These are phyloP conservation scores for Caranx ignobilis DNA, from an alignment of 2,113 vertebrate species.

Conservation along the genomic window DNA sequence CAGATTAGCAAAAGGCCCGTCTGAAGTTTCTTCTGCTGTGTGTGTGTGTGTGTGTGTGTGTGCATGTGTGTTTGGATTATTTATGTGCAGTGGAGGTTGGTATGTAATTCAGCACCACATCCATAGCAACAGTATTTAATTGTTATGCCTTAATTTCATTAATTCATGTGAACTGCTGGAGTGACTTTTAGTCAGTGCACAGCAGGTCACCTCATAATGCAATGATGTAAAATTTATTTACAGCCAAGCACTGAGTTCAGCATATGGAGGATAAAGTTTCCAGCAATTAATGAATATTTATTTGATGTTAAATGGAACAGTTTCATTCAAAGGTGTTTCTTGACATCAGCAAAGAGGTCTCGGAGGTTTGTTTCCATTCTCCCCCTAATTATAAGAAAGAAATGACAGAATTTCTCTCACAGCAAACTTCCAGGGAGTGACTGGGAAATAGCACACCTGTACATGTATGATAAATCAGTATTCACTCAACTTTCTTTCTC, in stretches of 20 bases:
- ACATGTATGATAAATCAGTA: too few relatives aligned
- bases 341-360: too few relatives aligned
- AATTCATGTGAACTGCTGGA: background rate
- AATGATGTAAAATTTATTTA: background rate
- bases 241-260: background rate
- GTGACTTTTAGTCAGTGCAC: background rate
- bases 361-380: too few relatives aligned
- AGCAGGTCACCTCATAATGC: background rate
- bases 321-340: too few relatives aligned
- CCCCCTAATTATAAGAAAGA: too few relatives aligned
- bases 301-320: too few relatives aligned
- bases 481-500: too few relatives aligned
- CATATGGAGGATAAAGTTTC: background rate
- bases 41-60: background rate
- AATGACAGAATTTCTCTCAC: too few relatives aligned
- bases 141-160: background rate
- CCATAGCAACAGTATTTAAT: background rate
- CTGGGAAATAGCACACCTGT: too few relatives aligned
- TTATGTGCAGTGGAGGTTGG: background rate
- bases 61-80: constrained; percentile 1
- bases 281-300: too few relatives aligned
- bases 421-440: too few relatives aligned
- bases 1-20: background rate
- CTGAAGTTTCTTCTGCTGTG: background rate
- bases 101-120: background rate